Percentiles rank a stretch among this genome's conserved stretches.
Conservation (phyloP, 2,888 invertebrate species). For the Peribatodes rhomboidaria region DNA sequence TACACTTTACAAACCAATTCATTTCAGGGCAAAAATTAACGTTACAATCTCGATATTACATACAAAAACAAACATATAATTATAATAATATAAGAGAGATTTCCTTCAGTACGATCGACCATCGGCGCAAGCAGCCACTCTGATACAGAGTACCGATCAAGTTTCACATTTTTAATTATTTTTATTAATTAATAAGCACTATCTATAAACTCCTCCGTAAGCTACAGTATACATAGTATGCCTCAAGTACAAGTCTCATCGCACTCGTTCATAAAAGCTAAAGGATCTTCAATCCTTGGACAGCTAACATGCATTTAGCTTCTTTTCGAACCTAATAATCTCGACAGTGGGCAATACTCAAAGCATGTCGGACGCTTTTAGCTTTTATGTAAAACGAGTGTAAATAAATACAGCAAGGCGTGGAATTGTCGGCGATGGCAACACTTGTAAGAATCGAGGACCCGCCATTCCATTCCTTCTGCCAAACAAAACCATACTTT, state of each 20-base stretch:
- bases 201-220: constrained; percentile 68
- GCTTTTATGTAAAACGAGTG: constrained; percentile 2
- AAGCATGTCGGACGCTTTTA: background rate
- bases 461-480: constrained; percentile 14
- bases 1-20: constrained; percentile 69
- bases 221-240: constrained; percentile 63
- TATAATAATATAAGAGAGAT: constrained; percentile 63
- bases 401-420: constrained; percentile 22
- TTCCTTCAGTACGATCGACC: constrained; percentile 71
- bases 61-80: constrained; percentile 58
- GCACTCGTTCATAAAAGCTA: background rate
- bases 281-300: background rate
- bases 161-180: constrained; percentile 50
- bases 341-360: too few species aligned
- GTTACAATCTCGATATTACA: constrained; percentile 66
- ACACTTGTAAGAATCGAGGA: constrained; percentile 3
- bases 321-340: background rate
- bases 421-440: constrained; percentile 16
- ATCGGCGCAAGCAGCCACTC: constrained; percentile 72
- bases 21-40: constrained; percentile 64
- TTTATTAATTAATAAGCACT: constrained; percentile 77
- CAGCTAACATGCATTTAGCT: background rate
- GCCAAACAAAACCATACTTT: constrained; percentile 30
- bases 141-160: constrained; percentile 81
- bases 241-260: constrained; percentile 35